These are phyloP conservation scores for Trichopria drosophilae DNA, from an alignment of 2,888 invertebrate genomes.

Conservation along the genomic window DNA sequence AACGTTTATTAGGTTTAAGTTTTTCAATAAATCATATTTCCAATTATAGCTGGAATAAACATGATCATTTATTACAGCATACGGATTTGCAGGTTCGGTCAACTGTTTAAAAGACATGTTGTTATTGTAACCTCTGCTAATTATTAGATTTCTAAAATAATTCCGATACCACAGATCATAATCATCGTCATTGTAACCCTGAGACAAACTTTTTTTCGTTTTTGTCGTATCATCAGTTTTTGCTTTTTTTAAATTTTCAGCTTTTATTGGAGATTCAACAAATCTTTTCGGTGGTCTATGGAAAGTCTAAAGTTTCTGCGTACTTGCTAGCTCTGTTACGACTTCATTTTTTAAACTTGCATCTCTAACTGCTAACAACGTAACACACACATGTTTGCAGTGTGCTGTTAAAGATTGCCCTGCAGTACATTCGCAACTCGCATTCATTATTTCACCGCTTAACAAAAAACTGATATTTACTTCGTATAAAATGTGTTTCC, in stretches of 20 bases:
- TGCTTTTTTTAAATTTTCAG: neutral
- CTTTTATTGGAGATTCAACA: slow-evolving; percentile 5
- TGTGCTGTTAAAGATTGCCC: slow-evolving; percentile 11
- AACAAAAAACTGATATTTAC: neutral
- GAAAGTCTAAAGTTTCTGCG: slow-evolving; percentile 11
- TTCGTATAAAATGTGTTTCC: slow-evolving; percentile 1
- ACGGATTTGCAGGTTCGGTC: slow-evolving; percentile 6
- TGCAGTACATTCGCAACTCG: slow-evolving; percentile 11
- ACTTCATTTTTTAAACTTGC: neutral
- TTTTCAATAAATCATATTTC: neutral
- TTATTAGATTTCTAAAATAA: slow-evolving; percentile 1
- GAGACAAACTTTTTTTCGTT: too few relatives aligned
- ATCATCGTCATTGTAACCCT: too few relatives aligned
- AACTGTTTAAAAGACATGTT: slow-evolving; percentile 12
- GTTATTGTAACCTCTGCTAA: neutral
- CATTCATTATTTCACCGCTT: neutral
- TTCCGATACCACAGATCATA: slow-evolving; percentile 3
- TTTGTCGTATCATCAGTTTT: neutral
- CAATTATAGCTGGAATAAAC: neutral
- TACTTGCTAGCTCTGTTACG: neutral
- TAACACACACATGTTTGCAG: slow-evolving; percentile 13
- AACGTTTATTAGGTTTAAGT: neutral
- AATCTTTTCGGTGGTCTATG: slow-evolving; percentile 4
- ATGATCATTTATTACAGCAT: slow-evolving; percentile 2
- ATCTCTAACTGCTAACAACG: neutral